Conservation (phyloP, 2,113 vertebrate genomes). For the Podilymbus podiceps region DNA sequence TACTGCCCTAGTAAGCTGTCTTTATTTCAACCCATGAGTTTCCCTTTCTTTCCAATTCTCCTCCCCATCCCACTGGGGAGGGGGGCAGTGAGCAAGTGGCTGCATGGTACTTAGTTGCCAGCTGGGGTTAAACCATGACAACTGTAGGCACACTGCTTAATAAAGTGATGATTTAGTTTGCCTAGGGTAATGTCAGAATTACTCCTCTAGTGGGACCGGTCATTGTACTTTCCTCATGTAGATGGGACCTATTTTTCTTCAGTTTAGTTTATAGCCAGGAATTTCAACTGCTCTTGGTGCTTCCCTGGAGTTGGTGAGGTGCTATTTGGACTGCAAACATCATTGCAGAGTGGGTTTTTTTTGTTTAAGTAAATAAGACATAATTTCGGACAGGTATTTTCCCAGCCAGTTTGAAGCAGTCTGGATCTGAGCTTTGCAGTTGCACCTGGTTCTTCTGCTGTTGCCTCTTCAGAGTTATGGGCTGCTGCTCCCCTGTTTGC, state of each 20-base stretch:
- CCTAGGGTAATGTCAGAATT: not conserved
- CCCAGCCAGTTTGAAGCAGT: not conserved
- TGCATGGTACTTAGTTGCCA: too few species aligned
- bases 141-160: not conserved
- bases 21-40: too few species aligned
- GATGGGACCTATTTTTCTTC: not conserved
- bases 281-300: not conserved
- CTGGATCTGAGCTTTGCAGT: not conserved
- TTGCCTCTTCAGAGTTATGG: not conserved
- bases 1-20: too few species aligned
- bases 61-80: too few species aligned
- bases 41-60: too few species aligned
- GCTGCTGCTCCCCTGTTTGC: not conserved
- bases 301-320: not conserved
- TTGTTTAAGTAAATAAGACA: not conserved
- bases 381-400: not conserved
- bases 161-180: not conserved
- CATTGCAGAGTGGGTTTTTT: fast-evolving
- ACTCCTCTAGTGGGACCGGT: not conserved
- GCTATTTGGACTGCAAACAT: not conserved
- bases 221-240: fast-evolving
- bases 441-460: not conserved
- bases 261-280: not conserved
- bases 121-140: too few species aligned
- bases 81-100: too few species aligned